These are phyloP conservation scores for Myiotriccus ornatus DNA, from an alignment of 2,797 vertebrate species.

Conservation along the genomic window DNA sequence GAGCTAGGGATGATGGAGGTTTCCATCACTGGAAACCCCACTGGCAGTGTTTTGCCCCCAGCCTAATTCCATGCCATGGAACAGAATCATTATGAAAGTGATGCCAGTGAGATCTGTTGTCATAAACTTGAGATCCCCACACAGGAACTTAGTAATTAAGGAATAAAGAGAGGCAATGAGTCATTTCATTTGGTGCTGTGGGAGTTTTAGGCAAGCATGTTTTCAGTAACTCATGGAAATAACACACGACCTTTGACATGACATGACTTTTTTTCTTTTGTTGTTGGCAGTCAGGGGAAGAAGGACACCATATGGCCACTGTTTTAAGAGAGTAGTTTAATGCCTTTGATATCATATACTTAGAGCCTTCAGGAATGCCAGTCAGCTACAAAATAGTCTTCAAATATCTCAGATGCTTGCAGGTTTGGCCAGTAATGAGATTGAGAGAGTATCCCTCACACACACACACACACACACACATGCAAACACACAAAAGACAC, in stretches of 20 bases:
- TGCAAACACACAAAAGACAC: not conserved
- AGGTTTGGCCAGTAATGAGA: rapidly evolving
- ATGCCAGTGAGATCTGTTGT: not conserved
- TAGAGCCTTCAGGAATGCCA: not conserved
- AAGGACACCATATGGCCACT: not conserved
- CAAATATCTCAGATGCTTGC: not conserved
- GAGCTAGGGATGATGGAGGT: not conserved
- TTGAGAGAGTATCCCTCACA: not conserved
- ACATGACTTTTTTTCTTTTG: not conserved
- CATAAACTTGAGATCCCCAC: not conserved
- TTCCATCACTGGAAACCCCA: not conserved
- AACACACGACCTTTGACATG: not conserved
- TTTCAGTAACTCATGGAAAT: conserved; percentile 14
- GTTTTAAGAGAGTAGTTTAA: not conserved
- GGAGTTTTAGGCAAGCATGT: not conserved
- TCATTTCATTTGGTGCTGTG: not conserved
- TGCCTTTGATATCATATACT: not conserved
- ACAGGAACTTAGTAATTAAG: conserved; percentile 14
- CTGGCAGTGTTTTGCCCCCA: not conserved
- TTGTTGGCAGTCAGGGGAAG: not conserved
- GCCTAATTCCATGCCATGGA: not conserved
- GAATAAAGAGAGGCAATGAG: conserved; percentile 16
- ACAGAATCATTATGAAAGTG: not conserved
- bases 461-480: not conserved
- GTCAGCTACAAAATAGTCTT: not conserved